These are phyloP conservation scores for Potorous gilbertii DNA, from an alignment of 2,797 vertebrate species.

Conservation along the genomic window DNA sequence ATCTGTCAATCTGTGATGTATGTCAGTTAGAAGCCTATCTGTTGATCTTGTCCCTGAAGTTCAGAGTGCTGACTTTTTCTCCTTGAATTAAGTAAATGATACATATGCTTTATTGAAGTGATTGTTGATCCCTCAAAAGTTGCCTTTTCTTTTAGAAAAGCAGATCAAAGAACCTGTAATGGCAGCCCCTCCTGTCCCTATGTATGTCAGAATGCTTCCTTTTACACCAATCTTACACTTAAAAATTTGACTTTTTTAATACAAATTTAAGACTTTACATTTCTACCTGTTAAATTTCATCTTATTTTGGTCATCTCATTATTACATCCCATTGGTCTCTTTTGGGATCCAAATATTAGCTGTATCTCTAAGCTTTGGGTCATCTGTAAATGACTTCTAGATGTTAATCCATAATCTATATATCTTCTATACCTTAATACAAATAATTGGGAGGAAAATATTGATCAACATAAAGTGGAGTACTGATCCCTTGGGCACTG, in stretches of 20 bases:
- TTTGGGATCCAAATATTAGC: neutral
- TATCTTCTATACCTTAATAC: neutral
- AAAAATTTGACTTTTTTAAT: neutral
- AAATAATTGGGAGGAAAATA: neutral
- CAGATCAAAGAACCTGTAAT: too few species aligned
- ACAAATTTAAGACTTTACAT: neutral
- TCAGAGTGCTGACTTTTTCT: too few species aligned
- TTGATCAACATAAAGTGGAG: neutral
- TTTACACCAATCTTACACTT: neutral
- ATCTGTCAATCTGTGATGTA: too few species aligned
- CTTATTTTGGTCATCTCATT: neutral
- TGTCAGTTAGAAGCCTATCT: too few species aligned
- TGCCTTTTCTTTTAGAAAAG: too few species aligned
- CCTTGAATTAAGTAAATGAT: too few species aligned
- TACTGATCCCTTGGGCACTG: neutral
- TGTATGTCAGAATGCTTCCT: too few species aligned
- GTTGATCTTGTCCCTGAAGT: too few species aligned
- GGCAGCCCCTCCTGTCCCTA: too few species aligned
- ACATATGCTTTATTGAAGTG: too few species aligned
- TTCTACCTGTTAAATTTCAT: neutral
- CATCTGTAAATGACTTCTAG: neutral
- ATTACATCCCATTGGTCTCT: neutral
- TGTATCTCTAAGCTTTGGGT: neutral
- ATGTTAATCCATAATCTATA: neutral
- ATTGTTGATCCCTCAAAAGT: too few species aligned